Percentiles rank a stretch among this genome's conserved stretches.
phyloP scores from a whole-genome alignment of 2,113 vertebrate genomes.

The Parotia lawesii region DNA sequence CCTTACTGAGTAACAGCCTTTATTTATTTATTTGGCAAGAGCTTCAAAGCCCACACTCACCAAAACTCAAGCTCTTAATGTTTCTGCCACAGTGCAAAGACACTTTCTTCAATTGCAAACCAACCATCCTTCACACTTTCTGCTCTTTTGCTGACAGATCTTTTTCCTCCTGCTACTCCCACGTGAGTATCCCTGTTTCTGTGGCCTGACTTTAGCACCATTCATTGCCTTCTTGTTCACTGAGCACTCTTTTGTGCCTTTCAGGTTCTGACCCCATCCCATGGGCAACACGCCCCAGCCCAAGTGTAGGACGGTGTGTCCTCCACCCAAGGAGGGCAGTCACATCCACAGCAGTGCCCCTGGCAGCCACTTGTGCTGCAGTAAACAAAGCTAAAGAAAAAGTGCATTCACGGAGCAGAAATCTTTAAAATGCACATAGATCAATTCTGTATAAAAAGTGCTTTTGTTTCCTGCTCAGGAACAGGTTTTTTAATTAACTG shows the following conservation, averaged over 20 bases:
- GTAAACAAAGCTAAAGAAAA: slow-evolving; percentile 57
- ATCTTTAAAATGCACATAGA: slow-evolving; percentile 57
- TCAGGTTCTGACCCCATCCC: slow-evolving; percentile 65
- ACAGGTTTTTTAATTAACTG: slow-evolving; percentile 57
- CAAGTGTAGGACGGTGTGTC: slow-evolving; percentile 40
- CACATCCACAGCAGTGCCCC: slow-evolving; percentile 40
- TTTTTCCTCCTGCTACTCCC: slow-evolving; percentile 26
- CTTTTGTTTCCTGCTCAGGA: slow-evolving; percentile 56
- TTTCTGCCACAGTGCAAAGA: background rate
- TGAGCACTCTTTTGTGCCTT: slow-evolving; percentile 50
- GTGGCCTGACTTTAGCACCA: slow-evolving; percentile 7
- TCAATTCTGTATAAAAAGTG: slow-evolving; percentile 44
- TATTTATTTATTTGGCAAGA: slow-evolving; percentile 17
- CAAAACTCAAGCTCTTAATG: background rate
- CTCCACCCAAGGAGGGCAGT: slow-evolving; percentile 23
- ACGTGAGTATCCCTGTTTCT: background rate
- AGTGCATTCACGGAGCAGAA: slow-evolving; percentile 37
- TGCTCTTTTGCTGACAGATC: slow-evolving; percentile 35
- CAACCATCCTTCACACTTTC: background rate
- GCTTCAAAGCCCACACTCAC: background rate
- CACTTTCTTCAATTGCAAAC: background rate
- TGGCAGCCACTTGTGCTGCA: slow-evolving; percentile 36
- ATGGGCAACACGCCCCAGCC: slow-evolving; percentile 23
- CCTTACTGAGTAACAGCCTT: background rate
- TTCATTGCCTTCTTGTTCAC: background rate